phyloP scores from a whole-genome alignment of 92 coral and sea anemone species.

The Paragorgia papillata region DNA sequence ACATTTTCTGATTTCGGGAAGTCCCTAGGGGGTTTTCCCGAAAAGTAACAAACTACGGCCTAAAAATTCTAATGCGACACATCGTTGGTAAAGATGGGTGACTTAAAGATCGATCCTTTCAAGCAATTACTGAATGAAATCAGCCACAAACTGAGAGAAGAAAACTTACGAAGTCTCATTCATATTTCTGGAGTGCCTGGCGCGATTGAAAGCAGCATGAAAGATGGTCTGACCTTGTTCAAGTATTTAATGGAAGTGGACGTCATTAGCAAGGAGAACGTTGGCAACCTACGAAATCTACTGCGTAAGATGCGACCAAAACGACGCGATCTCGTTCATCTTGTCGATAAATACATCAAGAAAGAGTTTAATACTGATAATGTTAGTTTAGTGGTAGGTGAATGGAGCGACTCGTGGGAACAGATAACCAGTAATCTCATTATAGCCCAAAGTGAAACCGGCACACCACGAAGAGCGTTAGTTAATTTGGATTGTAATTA shows the following conservation, averaged over 20 bases:
- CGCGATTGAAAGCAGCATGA: slow-evolving; percentile 53
- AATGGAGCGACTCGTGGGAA: not conserved
- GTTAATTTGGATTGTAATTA: not conserved
- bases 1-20: too few species aligned
- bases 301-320: slow-evolving; percentile 65
- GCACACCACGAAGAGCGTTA: not conserved
- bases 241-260: slow-evolving; percentile 61
- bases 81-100: not conserved
- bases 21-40: too few species aligned
- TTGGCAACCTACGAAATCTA: slow-evolving; percentile 54
- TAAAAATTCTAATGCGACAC: not conserved
- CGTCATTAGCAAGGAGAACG: slow-evolving; percentile 66
- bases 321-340: slow-evolving; percentile 62
- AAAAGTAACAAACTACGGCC: not conserved
- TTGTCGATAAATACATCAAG: slow-evolving; percentile 59
- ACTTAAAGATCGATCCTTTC: slow-evolving; percentile 61
- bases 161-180: slow-evolving; percentile 65
- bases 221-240: slow-evolving; percentile 68
- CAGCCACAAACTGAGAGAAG: slow-evolving; percentile 62
- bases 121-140: slow-evolving; percentile 71
- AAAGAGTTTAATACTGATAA: slow-evolving; percentile 42
- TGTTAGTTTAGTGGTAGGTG: slow-evolving; percentile 8
- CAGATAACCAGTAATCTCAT: not conserved
- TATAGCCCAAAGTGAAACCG: not conserved
- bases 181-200: slow-evolving; percentile 72